Percentiles rank a stretch among this genome's conserved stretches.
Evolutionary conservation across 2,797 vertebrate species (phyloP).

Genomic region (Clamator glandarius): DNA sequence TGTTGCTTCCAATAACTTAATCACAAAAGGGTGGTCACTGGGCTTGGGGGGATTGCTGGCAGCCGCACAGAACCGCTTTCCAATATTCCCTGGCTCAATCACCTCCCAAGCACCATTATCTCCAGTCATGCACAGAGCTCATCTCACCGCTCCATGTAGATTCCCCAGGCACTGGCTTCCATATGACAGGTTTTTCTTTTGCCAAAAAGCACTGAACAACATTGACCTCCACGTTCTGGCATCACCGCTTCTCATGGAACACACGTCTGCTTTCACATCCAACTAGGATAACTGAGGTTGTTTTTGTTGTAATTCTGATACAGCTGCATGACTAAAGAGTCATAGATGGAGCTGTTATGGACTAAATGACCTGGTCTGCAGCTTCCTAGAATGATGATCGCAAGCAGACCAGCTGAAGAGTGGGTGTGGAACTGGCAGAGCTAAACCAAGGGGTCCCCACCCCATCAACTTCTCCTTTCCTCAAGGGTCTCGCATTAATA

Average conservation of each 20-base stretch:
- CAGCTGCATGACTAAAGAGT: slow-evolving; percentile 48
- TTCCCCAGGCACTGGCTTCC: slow-evolving; percentile 64
- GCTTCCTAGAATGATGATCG: not conserved
- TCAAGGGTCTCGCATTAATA: not conserved
- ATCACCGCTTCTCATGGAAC: slow-evolving; percentile 44
- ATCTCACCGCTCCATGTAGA: not conserved
- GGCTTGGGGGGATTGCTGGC: slow-evolving; percentile 14
- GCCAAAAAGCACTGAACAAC: slow-evolving; percentile 53
- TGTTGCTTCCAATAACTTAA: slow-evolving; percentile 35
- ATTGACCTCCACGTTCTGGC: slow-evolving; percentile 63
- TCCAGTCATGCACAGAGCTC: slow-evolving; percentile 24
- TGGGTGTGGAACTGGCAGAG: slow-evolving; percentile 24
- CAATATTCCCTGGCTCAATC: slow-evolving; percentile 46
- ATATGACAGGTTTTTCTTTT: not conserved
- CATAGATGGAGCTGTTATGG: not conserved
- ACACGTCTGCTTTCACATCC: slow-evolving; percentile 24
- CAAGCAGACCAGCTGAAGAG: slow-evolving; percentile 53
- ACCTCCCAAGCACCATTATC: slow-evolving; percentile 19
- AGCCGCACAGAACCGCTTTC: not conserved
- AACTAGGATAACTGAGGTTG: slow-evolving; percentile 27
- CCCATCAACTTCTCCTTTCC: not conserved
- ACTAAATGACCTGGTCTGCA: not conserved
- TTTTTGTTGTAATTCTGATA: not conserved
- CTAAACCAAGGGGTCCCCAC: slow-evolving; percentile 38
- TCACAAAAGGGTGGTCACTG: not conserved